Conservation (phyloP, 1,140 invertebrate genomes). For the Telenomus remus region DNA sequence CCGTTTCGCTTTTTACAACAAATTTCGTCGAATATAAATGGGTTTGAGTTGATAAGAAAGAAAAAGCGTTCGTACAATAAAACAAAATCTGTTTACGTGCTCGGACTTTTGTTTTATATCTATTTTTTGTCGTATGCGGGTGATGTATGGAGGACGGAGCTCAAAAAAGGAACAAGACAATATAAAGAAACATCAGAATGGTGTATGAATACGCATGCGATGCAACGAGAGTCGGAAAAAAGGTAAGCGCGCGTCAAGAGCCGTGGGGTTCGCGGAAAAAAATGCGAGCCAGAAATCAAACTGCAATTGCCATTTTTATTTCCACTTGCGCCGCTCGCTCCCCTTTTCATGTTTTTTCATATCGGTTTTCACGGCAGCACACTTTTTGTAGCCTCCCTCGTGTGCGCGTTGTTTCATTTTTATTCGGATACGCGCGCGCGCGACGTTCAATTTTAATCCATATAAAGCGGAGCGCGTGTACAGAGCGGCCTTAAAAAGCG, state of each 20-base stretch:
- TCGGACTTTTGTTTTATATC: conserved; percentile 70
- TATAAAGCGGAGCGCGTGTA: conserved; percentile 56
- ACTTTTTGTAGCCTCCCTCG: conserved; percentile 46
- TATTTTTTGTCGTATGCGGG: conserved; percentile 58
- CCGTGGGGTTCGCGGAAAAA: conserved; percentile 49
- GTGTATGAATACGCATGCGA: conserved; percentile 9
- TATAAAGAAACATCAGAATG: conserved; percentile 23
- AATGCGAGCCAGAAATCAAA: conserved; percentile 65
- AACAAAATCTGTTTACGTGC: conserved; percentile 61
- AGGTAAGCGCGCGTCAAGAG: conserved; percentile 49
- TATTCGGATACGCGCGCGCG: conserved; percentile 47
- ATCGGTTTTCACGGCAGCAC: background rate
- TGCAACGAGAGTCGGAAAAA: conserved; percentile 20
- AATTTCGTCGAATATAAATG: conserved; percentile 42
- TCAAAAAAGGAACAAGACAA: conserved; percentile 43
- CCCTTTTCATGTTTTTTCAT: conserved; percentile 19
- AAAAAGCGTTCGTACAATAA: conserved; percentile 57
- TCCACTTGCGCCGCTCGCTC: conserved; percentile 51
- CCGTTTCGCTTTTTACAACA: too few species aligned
- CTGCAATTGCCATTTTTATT: conserved; percentile 74
- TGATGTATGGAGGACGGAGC: conserved; percentile 64
- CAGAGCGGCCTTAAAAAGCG: conserved; percentile 37
- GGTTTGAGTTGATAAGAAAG: conserved; percentile 71
- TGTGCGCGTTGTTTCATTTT: conserved; percentile 12
- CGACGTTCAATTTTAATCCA: conserved; percentile 64